These are phyloP conservation scores for Busseola fusca DNA, from an alignment of 2,888 invertebrate genomes.

Conservation along the genomic window DNA sequence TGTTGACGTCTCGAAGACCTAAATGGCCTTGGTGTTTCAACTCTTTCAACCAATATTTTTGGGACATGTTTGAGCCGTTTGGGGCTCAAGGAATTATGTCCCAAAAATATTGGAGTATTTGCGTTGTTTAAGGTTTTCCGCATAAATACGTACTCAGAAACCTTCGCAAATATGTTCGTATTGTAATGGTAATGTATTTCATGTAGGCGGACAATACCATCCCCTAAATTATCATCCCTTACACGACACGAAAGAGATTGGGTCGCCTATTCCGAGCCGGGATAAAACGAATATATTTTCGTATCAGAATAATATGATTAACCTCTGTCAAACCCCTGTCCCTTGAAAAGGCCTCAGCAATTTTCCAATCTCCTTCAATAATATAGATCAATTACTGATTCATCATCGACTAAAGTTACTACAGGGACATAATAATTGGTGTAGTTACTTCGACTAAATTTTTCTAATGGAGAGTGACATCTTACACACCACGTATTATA, in stretches of 20 bases:
- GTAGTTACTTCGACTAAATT: constrained; percentile 7
- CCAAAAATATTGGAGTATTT: background rate
- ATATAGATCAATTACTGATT: constrained; percentile 30
- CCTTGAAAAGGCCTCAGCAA: constrained; percentile 39
- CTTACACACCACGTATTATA: background rate
- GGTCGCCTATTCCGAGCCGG: constrained; percentile 25
- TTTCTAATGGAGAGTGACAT: constrained; percentile 39
- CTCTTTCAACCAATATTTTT: background rate
- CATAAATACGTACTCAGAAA: background rate
- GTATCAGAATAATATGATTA: constrained; percentile 35
- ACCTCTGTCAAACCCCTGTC: constrained; percentile 24
- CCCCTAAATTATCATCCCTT: constrained; percentile 35
- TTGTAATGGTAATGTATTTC: constrained; percentile 7
- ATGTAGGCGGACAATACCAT: constrained; percentile 1
- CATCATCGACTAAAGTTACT: constrained; percentile 24
- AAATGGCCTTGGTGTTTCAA: background rate
- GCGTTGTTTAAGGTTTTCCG: background rate
- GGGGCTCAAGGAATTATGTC: no score
- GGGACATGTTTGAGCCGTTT: no score
- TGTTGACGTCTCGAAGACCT: background rate
- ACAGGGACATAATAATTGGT: constrained; percentile 39
- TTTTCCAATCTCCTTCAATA: constrained; percentile 39
- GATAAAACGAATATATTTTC: constrained; percentile 25
- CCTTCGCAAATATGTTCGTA: constrained; percentile 1
- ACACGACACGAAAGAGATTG: constrained; percentile 6